Base-by-base conservation (phyloP, 1,140 invertebrate species). In the Pseudomyrmex cubaensis region DNA sequence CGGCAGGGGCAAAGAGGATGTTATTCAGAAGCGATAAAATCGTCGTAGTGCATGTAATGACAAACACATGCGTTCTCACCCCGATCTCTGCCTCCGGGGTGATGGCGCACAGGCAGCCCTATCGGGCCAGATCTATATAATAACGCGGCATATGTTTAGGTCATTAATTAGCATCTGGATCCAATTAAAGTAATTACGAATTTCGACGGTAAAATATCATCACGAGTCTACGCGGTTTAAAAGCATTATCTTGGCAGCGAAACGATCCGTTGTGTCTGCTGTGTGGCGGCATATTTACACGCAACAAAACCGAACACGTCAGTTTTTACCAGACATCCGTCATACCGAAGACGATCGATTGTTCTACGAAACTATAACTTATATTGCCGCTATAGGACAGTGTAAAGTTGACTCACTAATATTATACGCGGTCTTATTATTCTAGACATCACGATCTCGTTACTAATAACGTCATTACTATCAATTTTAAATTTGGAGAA, bases 91-190 rank as follows among this genome's bases (percentile, higher is more conserved):
- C 69, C 78, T 72, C 44, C 76, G 67, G 25, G 25, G 70, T 70
- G 54, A 78, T 83, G 75, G 75, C 82, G 17, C 10, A 59, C 48
- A 74, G 67, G 78, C 88, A 85, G 63, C 84, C 87, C 88, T 91
- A 91, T 92, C 90, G 88, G 56, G n/a, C 35, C 50, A 85, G 86
- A 93, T 93, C 92, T 91, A 90, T 84, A 78, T 62, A 35, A 35
- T 35, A 50, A 67, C 85, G 89, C 88, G 90, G 90, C 93, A 92
- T 91, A 93, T 93, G 93, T 92, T 92, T 89, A 90, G 91, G 86
- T 89, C 91, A 93, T 94, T 92, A 94, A 94, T 94, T 92, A 91
- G 89, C 93, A 94, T 94, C 92, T 93, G 93, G 89, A 90, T 86
- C 89, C 90, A 92, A 94, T 94, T 93, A 93, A 92, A 93, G 84